Conservation (phyloP, 2,888 invertebrate genomes). For the Chesias legatella region DNA sequence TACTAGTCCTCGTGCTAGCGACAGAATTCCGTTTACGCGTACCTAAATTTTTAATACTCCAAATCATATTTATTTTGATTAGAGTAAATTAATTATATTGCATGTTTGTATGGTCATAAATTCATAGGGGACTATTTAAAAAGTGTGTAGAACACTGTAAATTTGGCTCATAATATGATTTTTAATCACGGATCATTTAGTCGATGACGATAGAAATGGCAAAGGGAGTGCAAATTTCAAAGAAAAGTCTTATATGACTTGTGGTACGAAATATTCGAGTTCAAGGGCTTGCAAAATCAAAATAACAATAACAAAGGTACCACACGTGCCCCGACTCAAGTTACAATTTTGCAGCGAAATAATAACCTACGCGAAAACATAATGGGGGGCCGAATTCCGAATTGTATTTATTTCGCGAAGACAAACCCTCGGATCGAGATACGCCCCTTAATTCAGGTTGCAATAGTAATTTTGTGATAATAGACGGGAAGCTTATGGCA, state of each 20-base stretch:
- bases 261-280: slow-evolving; percentile 16
- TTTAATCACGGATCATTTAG: too few relatives aligned
- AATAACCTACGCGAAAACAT: slow-evolving; percentile 56
- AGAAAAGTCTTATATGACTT: slow-evolving; percentile 13
- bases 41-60: too few relatives aligned
- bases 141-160: too few relatives aligned
- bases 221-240: too few relatives aligned
- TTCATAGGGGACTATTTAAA: too few relatives aligned
- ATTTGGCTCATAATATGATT: too few relatives aligned
- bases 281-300: slow-evolving; percentile 49
- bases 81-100: too few relatives aligned
- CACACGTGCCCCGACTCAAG: slow-evolving; percentile 68
- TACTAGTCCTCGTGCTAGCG: too few relatives aligned
- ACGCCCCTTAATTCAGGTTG: slow-evolving; percentile 57
- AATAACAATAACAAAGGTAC: slow-evolving; percentile 53
- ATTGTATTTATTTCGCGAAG: slow-evolving; percentile 70
- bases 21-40: too few relatives aligned
- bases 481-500: slow-evolving; percentile 58
- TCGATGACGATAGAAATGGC: too few relatives aligned
- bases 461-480: slow-evolving; percentile 73
- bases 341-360: slow-evolving; percentile 61
- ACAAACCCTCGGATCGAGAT: slow-evolving; percentile 67
- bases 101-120: too few relatives aligned
- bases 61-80: too few relatives aligned
- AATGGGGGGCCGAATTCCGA: slow-evolving; percentile 50